Conservation (phyloP, 2,888 invertebrate species). For the Sesia bembeciformis region DNA sequence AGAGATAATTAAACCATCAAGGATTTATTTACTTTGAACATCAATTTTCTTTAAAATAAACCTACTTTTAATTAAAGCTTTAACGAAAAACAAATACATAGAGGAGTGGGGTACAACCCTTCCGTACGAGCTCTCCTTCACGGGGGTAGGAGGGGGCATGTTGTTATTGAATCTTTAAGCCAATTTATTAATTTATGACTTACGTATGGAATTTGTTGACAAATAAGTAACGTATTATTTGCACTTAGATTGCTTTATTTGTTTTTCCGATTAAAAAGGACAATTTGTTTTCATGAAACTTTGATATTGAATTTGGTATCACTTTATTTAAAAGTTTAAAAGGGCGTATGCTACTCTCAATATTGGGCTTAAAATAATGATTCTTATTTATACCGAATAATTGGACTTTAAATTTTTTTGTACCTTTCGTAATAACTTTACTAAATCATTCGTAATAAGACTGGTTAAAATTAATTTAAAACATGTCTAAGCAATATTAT, state of each 20-base stretch:
- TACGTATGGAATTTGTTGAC: no score
- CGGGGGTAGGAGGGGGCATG: constrained; percentile 19
- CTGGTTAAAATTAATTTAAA: constrained; percentile 68
- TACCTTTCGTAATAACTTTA: no score
- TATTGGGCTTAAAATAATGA: no score
- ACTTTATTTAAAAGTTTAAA: no score
- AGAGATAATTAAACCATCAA: constrained; percentile 70
- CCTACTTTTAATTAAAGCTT: constrained; percentile 71
- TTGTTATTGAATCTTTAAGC: constrained; percentile 16
- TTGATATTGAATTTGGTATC: no score
- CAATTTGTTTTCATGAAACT: no score
- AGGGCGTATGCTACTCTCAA: no score
- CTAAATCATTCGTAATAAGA: constrained; percentile 47
- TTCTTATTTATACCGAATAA: no score
- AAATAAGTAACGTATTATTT: no score
- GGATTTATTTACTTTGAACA: constrained; percentile 70
- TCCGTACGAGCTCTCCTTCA: constrained; percentile 35
- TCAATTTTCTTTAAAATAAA: constrained; percentile 71
- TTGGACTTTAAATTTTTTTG: no score
- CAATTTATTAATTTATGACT: constrained; percentile 12
- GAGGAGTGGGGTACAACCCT: constrained; percentile 48
- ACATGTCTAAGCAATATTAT: constrained; percentile 74
- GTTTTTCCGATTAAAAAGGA: no score
- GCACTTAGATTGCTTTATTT: no score
- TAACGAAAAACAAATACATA: constrained; percentile 69